Base-by-base conservation (phyloP, 1,140 invertebrate species). In the Drosophila punjabiensis region DNA sequence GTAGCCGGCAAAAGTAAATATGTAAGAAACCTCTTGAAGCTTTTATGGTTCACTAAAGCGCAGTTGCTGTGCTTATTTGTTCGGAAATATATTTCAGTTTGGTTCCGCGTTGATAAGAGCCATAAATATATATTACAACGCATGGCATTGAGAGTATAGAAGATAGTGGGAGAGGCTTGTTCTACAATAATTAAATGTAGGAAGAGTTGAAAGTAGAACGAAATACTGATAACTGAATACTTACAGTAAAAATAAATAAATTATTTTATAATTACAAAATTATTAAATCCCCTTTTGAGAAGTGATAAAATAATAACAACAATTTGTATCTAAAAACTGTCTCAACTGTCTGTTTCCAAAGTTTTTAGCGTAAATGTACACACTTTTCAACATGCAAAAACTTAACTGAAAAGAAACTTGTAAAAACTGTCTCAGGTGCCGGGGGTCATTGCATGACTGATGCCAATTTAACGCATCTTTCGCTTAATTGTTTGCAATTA, bases 401-500 rank as follows among this genome's bases (percentile, higher is more conserved):
- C 5, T 35, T 4, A 20, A 3, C 24, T 30, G n/a, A n/a, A 13
- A 8, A 2, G n/a, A 14, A 45, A 47, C 33, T 45, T 18, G 13
- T 41, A 75, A 20, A 35, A 65, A 39, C 28, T 32, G 28, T 60
- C 39, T 55, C 56, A 65, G 35, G 41, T 66, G 68, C 32, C 39
- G 24, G 14, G 37, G 53, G 11, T 50, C 14, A 33, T 74, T 63
- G 79, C 82, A 78, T 88, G 84, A 66, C n/a, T 50, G 55, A n/a
- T 47, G 35, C 66, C 35, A 68, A 73, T 88, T 78, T 82, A 6
- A 45, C 37, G 47, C 60, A 69, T 80, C 35, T 80, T 76, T 66
- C 39, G 39, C 55, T 47, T 83, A 78, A 87, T 88, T 88, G 77
- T 64, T 74, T 70, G 69, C 77, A 88, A 88, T 87, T 87, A 84